Percentiles rank a stretch among this genome's conserved stretches.
These are phyloP conservation scores for Rhegmatorhina hoffmannsi DNA, from an alignment of 2,113 vertebrate species.

Conservation along the genomic window DNA sequence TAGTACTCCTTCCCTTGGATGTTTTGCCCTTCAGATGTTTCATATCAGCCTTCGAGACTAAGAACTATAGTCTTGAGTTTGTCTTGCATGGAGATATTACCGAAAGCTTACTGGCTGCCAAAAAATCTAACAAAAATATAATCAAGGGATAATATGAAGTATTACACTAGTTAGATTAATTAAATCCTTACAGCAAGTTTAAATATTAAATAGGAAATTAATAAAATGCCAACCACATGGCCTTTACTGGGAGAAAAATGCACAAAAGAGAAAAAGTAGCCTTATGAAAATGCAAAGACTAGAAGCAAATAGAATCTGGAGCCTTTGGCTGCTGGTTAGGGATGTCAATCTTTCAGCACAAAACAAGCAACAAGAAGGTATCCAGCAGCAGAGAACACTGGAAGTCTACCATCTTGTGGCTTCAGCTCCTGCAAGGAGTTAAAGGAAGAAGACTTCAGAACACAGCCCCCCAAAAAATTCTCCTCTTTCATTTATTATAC, in stretches of 20 bases:
- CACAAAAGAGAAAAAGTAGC: not conserved
- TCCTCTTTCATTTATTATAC: not conserved
- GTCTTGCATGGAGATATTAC: not conserved
- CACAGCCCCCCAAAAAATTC: not conserved
- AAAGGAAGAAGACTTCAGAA: not conserved
- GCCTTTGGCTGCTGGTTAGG: not conserved
- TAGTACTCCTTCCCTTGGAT: not conserved
- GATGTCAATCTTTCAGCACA: too few relatives aligned
- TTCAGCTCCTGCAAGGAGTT: not conserved
- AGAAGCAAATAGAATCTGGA: not conserved
- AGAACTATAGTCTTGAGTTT: not conserved
- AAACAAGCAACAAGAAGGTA: not conserved
- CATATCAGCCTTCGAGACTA: not conserved
- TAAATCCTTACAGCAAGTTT: not conserved
- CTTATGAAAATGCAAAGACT: not conserved
- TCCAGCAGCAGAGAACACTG: not conserved
- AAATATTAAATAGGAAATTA: slow-evolving; percentile 1
- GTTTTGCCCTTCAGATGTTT: not conserved
- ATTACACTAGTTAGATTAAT: not conserved
- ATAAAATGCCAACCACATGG: not conserved
- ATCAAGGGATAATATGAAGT: not conserved
- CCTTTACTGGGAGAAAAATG: not conserved
- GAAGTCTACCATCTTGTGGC: not conserved
- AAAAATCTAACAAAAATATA: not conserved
- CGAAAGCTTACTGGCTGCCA: not conserved